Base-by-base conservation (phyloP, 1,140 invertebrate species). In the Venturia canescens region DNA sequence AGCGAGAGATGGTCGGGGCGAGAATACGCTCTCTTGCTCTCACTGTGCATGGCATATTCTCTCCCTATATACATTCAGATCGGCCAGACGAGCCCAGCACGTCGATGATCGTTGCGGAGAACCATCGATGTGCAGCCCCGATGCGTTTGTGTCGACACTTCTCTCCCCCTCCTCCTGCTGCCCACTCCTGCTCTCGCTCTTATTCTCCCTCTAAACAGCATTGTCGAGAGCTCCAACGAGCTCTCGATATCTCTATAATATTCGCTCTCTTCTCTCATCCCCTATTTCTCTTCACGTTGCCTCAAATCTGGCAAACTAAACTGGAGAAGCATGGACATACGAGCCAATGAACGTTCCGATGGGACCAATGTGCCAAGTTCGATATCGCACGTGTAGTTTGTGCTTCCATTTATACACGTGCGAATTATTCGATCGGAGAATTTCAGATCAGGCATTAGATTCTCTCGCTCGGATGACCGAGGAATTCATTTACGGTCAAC, bases 91-190 rank as follows among this genome's bases (percentile, higher is more conserved):
- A 50, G 48, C 48, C 13, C 27, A 66, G 76, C 21, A 78, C 76
- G 60, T 67, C 76, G 76, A 67, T 60, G 38, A 78, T 78, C 31
- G 57, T 66, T 67, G 63, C 38, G 38, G 29, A 29, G 57, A 72
- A 31, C 69, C 69, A 79, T 60, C 79, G 53, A 80, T 80, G 79
- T 74, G 79, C 21, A 79, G 69, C 69, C 34, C 29, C 38, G 53
- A 71, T 76, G 79, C 79, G 66, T 80, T 70, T 66, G 72, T 80
- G 48, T 76, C 72, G 72, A 77, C 60, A 72, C 72, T n/a, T 60
- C 57, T 60, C 48, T 60, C n/a, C 23, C 57, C 23, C n/a, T 23
- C n/a, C 23, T n/a, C 23, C 57, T 60, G 1, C 23, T n/a, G 1
- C 21, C 44, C 31, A 48, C 38, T 60, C 57, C 23, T n/a, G 18